Base-by-base conservation (phyloP, 2,113 vertebrate species). In the Genyomyrus donnyi region DNA sequence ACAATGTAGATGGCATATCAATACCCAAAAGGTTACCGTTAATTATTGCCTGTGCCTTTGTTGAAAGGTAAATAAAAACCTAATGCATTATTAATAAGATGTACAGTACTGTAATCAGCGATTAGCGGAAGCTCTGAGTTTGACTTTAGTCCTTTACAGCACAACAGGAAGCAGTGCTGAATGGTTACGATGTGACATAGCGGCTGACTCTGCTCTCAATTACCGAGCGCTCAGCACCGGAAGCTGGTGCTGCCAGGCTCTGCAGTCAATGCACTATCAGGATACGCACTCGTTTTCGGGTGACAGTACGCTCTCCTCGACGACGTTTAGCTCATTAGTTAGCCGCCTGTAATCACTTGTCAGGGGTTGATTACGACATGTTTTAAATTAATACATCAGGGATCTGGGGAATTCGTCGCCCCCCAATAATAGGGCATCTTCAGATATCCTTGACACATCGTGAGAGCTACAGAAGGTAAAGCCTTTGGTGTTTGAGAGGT, bases 371-470 rank as follows among this genome's bases (percentile, higher is more conserved):
- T 93, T 93, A 93, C 90, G 91, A 93, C 90, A 93, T 89, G 89
- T 93, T 93, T 93, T 93, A 93, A 93, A 93, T 92, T 91, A 93
- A 93, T 93, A 91, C 92, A 92, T 93, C 93, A 91, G 93, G 93
- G 92, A 93, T 91, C 92, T 90, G 91, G 91, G 93, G 92, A 92
- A 91, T 93, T 91, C 66, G 91, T 87, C 88, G 89, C 88, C 92
- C 92, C 92, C 91, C 93, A 92, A 90, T 92, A 90, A 90, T 88
- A 93, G 93, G 92, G 90, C 93, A 93, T 93, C 93, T 93, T 84
- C 89, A 92, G 91, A 93, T 93, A 93, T 93, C 91, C 93, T 93
- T 93, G 93, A 93, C 91, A 93, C 31, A 92, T 90, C 89, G 13
- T 27, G 17, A 80, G 52, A 86, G 83, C 89, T 87, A 88, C 66